phyloP scores from a whole-genome alignment of 2,797 vertebrate genomes.

The Parauchenoglanis punctatus region DNA sequence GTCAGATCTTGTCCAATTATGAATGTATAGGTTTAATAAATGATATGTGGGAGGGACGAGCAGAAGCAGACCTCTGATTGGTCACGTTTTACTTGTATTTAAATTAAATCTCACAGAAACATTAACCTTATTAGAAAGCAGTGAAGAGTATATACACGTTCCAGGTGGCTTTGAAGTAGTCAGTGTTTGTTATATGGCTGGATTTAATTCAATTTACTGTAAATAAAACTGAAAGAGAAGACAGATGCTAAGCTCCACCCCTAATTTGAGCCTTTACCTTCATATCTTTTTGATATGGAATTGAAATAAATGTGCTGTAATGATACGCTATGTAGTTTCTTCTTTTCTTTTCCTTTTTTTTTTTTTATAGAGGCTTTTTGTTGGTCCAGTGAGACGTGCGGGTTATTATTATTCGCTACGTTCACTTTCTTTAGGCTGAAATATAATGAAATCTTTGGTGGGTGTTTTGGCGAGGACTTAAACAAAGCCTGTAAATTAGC shows the following conservation, averaged over 20 bases:
- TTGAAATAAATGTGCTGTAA: background rate
- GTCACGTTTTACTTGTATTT: background rate
- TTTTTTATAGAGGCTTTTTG: background rate
- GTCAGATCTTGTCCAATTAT: background rate
- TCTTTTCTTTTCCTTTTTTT: too few species aligned
- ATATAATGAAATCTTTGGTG: background rate
- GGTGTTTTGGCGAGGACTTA: background rate
- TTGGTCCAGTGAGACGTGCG: background rate
- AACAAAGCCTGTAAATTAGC: slow-evolving; percentile 22
- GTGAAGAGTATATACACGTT: background rate
- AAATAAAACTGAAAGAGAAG: background rate
- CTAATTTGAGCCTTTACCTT: background rate
- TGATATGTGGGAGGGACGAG: background rate
- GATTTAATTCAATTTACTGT: background rate
- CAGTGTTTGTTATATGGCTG: background rate
- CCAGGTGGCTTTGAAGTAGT: too few species aligned
- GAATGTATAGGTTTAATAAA: background rate
- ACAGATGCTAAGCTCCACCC: background rate
- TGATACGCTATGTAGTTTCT: background rate
- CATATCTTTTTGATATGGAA: background rate
- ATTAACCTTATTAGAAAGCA: background rate
- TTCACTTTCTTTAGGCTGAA: background rate
- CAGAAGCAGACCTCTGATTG: background rate
- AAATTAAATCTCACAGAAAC: background rate
- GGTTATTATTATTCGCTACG: background rate